Evolutionary conservation across 2,888 invertebrate species (phyloP), one percentile per base, ranked within the genome.

Genomic region (Cosmorhoe ocellata): DNA sequence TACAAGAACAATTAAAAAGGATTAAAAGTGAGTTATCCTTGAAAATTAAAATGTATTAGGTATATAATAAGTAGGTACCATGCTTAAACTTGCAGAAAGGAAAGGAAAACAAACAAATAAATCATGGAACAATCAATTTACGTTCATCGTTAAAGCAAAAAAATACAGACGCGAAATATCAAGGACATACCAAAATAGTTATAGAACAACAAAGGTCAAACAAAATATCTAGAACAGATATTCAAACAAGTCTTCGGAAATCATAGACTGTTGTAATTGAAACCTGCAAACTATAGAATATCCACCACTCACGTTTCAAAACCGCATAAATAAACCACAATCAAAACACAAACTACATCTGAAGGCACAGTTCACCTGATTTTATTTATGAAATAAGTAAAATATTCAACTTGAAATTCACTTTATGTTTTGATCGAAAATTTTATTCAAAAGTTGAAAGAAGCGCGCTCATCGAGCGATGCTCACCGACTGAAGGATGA

Each of bases 401-500:
- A n/a, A 27, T 34, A 10, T 8, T 12, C 11, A 12, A 14, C 7
- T 14, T 26, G 1, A 42, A 33, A 14, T 7, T 33, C 8, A 26
- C 18, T n/a, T 27, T 7, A 33, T 36, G 3, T 32, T 31, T 14
- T 37, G 32, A 47, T 36, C 6, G 24, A 28, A 52, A 37, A n/a
- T n/a, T 12, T 30, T 27, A 36, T 28, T 48, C 30, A n/a, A 8
- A 41, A 32, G 42, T 45, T 33, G 39, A 18, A 59, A 61, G 70
- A 76, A 72, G 79, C 69, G 76, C 64, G 58, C 79, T 57, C 74
- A 60, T 41, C 68, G 78, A 76, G 69, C 60, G 71, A 61, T 76
- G 67, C 71, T 70, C 68, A 66, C 61, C 73, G 69, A 85, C 85
- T 85, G 84, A 71, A 75, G 72, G 83, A 72, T 74, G 72, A 70